Percentiles rank a stretch among this genome's conserved stretches.
Evolutionary conservation across 2,113 vertebrate species (phyloP).

Genomic region (Gallinago media): DNA sequence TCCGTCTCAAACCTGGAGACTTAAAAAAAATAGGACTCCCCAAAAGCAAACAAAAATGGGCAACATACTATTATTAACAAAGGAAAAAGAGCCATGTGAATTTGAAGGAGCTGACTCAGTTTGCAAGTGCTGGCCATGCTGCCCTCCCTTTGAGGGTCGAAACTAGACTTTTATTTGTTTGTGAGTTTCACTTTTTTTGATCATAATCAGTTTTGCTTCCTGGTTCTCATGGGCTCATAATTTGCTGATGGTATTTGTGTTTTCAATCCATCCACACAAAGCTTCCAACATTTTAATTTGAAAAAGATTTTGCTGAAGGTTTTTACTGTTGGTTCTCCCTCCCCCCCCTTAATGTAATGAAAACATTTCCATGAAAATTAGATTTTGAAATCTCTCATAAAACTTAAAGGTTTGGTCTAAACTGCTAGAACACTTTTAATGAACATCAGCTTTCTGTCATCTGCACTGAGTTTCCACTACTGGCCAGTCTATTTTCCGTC

Average conservation of each 20-base stretch:
- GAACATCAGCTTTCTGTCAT: slow-evolving; percentile 63
- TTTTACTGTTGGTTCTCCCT: not conserved
- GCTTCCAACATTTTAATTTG: slow-evolving; percentile 56
- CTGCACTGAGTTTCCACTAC: slow-evolving; percentile 37
- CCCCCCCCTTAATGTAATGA: not conserved
- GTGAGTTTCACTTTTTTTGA: slow-evolving; percentile 27
- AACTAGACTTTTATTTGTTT: slow-evolving; percentile 35
- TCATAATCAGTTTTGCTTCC: slow-evolving; percentile 47
- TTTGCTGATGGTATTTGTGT: slow-evolving; percentile 49
- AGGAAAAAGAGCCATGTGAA: not conserved
- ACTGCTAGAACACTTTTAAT: not conserved
- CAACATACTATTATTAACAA: not conserved
- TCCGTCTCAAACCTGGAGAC: not conserved
- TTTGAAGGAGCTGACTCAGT: not conserved
- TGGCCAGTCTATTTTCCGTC: slow-evolving; percentile 16
- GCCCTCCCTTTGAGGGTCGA: not conserved
- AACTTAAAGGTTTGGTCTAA: slow-evolving; percentile 52
- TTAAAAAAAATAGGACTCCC: not conserved
- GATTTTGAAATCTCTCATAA: slow-evolving; percentile 60
- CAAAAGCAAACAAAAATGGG: not conserved
- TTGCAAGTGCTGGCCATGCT: not conserved
- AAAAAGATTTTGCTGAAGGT: slow-evolving; percentile 43
- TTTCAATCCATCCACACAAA: slow-evolving; percentile 14
- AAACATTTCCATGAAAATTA: slow-evolving; percentile 50
- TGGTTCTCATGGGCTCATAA: slow-evolving; percentile 51